Conservation (phyloP, 2,888 invertebrate genomes). For the Adineta ricciae region DNA sequence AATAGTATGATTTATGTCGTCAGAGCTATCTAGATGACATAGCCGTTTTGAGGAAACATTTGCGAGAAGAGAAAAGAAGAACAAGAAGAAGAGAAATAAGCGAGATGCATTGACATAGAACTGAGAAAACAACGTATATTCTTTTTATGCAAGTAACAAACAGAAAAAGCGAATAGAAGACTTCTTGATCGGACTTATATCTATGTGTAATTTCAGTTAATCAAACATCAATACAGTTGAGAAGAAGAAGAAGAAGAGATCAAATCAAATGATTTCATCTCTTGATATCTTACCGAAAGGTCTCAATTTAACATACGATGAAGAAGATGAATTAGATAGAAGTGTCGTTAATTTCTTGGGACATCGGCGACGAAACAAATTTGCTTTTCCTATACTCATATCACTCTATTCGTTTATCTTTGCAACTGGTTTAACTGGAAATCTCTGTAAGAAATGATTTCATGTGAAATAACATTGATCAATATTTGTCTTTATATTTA, state of each 20-base stretch:
- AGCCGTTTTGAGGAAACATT: background rate
- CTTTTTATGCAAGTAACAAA: background rate
- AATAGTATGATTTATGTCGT: background rate
- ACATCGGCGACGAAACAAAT: slow-evolving; percentile 14
- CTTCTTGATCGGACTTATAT: background rate
- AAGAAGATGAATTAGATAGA: slow-evolving; percentile 7
- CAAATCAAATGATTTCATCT: background rate
- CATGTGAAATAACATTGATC: background rate
- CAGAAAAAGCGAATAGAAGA: background rate
- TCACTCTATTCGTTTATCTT: background rate
- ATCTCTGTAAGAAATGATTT: background rate
- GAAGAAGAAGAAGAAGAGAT: no score
- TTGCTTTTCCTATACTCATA: background rate
- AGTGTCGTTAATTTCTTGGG: slow-evolving; percentile 19
- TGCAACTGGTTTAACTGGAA: background rate
- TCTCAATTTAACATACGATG: background rate
- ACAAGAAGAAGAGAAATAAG: background rate
- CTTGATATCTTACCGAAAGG: background rate
- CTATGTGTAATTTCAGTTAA: background rate
- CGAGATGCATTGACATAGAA: background rate
- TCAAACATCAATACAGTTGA: no score
- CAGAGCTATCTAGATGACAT: background rate
- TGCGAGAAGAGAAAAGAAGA: background rate
- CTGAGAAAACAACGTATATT: background rate
- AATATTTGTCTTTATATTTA: background rate